Evolutionary conservation across 1,140 invertebrate genomes (phyloP).

Genomic region (Habropoda laboriosa): DNA sequence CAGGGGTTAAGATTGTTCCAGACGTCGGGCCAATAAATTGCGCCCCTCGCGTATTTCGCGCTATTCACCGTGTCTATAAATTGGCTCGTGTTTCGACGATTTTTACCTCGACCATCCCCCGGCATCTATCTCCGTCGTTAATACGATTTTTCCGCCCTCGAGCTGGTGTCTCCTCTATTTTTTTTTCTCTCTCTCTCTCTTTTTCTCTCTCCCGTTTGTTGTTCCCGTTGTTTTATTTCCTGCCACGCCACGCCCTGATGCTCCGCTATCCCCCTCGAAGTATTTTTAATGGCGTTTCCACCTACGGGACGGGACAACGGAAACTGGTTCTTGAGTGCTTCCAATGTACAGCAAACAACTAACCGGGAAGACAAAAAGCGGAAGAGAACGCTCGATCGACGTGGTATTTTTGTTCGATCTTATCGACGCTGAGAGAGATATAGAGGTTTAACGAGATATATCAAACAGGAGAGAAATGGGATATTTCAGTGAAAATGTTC

Average conservation of each 20-base stretch:
- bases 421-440: too few species aligned
- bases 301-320: conserved; percentile 3
- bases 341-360: conserved; percentile 13
- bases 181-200: too few species aligned
- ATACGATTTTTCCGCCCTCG: conserved; percentile 40
- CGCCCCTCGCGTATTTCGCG: conserved; percentile 1
- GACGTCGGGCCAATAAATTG: conserved; percentile 20
- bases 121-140: conserved; percentile 36
- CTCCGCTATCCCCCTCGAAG: background rate
- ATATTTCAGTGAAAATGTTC: too few species aligned
- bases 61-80: conserved; percentile 30
- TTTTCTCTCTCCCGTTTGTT: background rate
- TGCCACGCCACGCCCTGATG: conserved; percentile 24
- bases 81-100: conserved; percentile 17
- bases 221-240: conserved; percentile 7
- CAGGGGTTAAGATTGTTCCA: conserved; percentile 5
- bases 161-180: background rate
- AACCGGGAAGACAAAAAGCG: background rate
- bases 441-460: too few species aligned
- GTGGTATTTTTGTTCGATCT: background rate
- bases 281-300: conserved; percentile 48
- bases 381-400: background rate
- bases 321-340: conserved; percentile 20
- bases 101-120: conserved; percentile 10
- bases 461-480: too few species aligned